Evolutionary conservation across 2,888 invertebrate species (phyloP).

Genomic region (Habroteleia sp.): DNA sequence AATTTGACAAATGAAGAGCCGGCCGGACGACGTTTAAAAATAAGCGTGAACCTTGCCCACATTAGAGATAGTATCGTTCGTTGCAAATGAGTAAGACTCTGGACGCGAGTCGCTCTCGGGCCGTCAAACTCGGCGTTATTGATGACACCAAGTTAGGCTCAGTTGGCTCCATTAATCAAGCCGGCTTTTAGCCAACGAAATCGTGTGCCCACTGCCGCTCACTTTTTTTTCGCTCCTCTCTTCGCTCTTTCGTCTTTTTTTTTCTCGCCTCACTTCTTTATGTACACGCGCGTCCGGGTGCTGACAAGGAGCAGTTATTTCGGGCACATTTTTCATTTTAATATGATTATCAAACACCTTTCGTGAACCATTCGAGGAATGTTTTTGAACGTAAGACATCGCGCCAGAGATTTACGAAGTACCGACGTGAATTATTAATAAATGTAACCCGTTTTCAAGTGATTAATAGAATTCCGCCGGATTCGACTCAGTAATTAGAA

Average conservation of each 20-base stretch:
- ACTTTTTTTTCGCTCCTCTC: slow-evolving; percentile 21
- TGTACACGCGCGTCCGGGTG: slow-evolving; percentile 38
- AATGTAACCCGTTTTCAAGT: slow-evolving; percentile 46
- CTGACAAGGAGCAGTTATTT: slow-evolving; percentile 59
- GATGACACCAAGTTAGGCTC: slow-evolving; percentile 62
- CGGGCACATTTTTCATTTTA: slow-evolving; percentile 57
- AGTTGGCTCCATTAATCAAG: slow-evolving; percentile 62
- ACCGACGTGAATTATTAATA: slow-evolving; percentile 48
- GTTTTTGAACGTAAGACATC: slow-evolving; percentile 34
- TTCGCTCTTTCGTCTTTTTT: slow-evolving; percentile 11
- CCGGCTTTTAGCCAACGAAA: slow-evolving; percentile 57
- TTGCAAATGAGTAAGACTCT: slow-evolving; percentile 57
- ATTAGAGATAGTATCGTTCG: slow-evolving; percentile 59
- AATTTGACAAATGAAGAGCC: slow-evolving; percentile 74
- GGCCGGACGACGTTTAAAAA: slow-evolving; percentile 67
- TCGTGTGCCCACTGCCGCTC: slow-evolving; percentile 59
- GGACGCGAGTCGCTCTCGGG: slow-evolving; percentile 61
- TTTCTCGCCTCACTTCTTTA: slow-evolving; percentile 16
- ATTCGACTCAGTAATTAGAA: slow-evolving; percentile 33
- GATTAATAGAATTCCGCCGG: slow-evolving; percentile 39
- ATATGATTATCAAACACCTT: slow-evolving; percentile 57
- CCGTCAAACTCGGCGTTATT: slow-evolving; percentile 63
- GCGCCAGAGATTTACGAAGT: slow-evolving; percentile 35
- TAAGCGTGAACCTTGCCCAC: slow-evolving; percentile 63
- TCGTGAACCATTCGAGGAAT: slow-evolving; percentile 33